Evolutionary conservation across 2,797 vertebrate genomes (phyloP), one percentile per base, ranked within the genome.

Genomic region (Muscicapa comitata): DNA sequence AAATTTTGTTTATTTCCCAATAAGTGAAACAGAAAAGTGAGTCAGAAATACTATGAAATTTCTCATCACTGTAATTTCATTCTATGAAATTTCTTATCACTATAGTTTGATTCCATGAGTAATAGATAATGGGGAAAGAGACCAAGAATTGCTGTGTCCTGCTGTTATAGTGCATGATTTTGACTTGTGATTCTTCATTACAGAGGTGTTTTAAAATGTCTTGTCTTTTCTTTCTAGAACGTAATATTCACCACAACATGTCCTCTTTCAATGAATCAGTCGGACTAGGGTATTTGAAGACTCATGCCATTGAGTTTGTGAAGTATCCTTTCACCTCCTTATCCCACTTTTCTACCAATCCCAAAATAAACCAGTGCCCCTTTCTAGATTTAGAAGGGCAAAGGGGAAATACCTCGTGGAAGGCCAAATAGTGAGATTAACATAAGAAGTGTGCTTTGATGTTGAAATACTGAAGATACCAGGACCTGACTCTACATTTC

Each of bases 201-300:
- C 37, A 43, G 53, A 50, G 35, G 10, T 37, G 25, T 48, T 93
- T 94, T 94, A 74, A 88, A 97, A 55, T 83, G 35, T n/a, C 24
- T 91, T 90, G 94, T 96, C 73, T 97, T 96, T 95, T 84, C 86
- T 96, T 96, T 97, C 66, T 95, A 99, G 99, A 99, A 45, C 98
- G 98, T 59, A 99, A 99, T 96, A 98, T 99, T 96, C 99, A 99
- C 96, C 99, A 99, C 90, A 99, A 99, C 97, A 99, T 99, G 99
- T 99, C 99, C 1, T 99, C 99, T 76, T 99, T 99, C 95, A 99
- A 99, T 31, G 99, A 99, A 95, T 99, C 99, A 0, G 99, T 99
- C 0, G 99, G 99, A 55, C 97, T 99, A 62, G 99, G 99, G 37
- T 99, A 99, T 94, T 98, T 99, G 97, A 99, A 99, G 98, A 99